Conservation (phyloP, 1,140 invertebrate genomes). For the Lepidurus packardi region DNA sequence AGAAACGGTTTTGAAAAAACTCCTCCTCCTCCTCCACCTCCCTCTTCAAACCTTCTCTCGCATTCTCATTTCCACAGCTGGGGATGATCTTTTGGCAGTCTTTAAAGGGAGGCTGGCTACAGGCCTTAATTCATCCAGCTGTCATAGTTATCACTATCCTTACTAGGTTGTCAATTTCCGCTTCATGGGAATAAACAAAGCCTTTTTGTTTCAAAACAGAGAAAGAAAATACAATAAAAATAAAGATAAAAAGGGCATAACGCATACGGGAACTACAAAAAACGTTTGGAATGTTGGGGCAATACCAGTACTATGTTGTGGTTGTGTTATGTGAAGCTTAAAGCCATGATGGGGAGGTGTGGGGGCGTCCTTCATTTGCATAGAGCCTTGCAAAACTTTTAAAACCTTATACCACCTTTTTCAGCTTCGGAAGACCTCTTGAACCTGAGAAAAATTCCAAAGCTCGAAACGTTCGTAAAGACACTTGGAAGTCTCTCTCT, state of each 20-base stretch:
- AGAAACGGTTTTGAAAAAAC: not conserved
- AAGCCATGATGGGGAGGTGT: not conserved
- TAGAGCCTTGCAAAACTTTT: not conserved
- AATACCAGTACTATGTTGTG: not conserved
- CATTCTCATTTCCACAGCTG: not conserved
- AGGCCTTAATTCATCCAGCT: constrained; percentile 13
- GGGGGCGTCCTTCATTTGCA: constrained; percentile 20
- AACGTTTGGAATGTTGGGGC: not conserved
- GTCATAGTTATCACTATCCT: constrained; percentile 22
- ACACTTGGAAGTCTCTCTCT: not conserved
- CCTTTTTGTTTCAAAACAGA: not conserved
- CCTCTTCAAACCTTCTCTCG: not conserved
- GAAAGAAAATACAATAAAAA: not conserved
- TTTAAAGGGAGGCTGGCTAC: constrained; percentile 8
- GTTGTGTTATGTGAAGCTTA: no score
- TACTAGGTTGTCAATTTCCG: constrained; percentile 6
- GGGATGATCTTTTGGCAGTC: not conserved
- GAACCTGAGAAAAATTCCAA: constrained; percentile 14
- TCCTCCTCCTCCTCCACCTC: not conserved
- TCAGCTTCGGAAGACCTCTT: not conserved
- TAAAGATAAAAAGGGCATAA: not conserved
- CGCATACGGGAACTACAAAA: not conserved
- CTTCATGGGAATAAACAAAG: not conserved
- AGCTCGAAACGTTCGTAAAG: not conserved
- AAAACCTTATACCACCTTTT: not conserved